Conservation (phyloP, 2,113 vertebrate genomes). For the Zapornia atra region DNA sequence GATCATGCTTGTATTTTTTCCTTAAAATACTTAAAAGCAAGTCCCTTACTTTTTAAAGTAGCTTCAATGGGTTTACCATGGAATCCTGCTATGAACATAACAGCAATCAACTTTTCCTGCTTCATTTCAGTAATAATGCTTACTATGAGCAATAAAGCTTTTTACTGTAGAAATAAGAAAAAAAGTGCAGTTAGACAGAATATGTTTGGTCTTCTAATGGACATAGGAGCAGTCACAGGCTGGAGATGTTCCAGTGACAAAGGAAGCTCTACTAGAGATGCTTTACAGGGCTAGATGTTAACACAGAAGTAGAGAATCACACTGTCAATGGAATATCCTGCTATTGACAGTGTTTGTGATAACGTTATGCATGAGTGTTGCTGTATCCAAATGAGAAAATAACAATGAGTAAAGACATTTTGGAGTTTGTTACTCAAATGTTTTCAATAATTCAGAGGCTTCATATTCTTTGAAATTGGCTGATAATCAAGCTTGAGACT, state of each 20-base stretch:
- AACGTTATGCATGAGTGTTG: not conserved
- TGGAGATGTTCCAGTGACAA: not conserved
- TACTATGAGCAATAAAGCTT: not conserved
- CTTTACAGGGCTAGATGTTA: not conserved
- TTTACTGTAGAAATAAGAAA: not conserved
- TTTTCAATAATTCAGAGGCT: not conserved
- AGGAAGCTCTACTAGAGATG: not conserved
- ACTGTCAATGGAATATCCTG: not conserved
- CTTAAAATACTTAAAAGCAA: not conserved
- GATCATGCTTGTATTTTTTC: not conserved
- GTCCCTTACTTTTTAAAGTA: not conserved
- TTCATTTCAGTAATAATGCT: not conserved
- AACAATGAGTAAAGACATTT: not conserved
- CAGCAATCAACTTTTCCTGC: not conserved
- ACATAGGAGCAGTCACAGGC: fast-evolving
- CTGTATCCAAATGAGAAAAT: not conserved
- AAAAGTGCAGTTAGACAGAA: not conserved
- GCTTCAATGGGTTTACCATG: not conserved
- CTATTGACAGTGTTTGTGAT: not conserved
- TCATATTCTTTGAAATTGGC: not conserved
- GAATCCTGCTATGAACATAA: not conserved
- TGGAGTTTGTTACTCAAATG: not conserved
- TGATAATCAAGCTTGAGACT: not conserved
- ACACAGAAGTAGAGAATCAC: not conserved
- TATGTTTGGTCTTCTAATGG: not conserved